These are phyloP conservation scores for Steatocranus sp. DNA, from an alignment of 2,797 vertebrate species.

Conservation along the genomic window DNA sequence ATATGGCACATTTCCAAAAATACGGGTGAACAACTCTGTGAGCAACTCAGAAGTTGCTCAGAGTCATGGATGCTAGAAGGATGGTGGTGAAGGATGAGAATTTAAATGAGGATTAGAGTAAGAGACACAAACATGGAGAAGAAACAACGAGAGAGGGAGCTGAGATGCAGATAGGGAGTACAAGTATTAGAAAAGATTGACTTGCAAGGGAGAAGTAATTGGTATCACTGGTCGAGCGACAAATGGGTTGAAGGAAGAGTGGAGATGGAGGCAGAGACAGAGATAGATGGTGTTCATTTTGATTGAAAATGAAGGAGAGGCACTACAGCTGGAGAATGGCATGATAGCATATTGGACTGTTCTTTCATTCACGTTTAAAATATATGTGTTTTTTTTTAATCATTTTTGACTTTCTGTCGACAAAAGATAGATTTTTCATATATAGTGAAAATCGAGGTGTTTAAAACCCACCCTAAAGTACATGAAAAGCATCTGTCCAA, in stretches of 20 bases:
- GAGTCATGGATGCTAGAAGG: background rate
- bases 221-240: constrained; percentile 1
- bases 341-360: background rate
- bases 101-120: constrained; percentile 1
- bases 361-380: background rate
- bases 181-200: background rate
- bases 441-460: background rate
- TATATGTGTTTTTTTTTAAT: fast-evolving
- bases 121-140: background rate
- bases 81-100: background rate
- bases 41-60: background rate
- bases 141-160: background rate
- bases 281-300: constrained; percentile 11
- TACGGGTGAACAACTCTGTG: constrained; percentile 11
- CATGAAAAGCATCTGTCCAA: background rate
- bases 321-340: background rate
- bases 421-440: background rate
- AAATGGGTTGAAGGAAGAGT: background rate
- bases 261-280: constrained; percentile 1
- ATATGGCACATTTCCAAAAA: constrained; percentile 47
- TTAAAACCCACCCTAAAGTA: background rate
- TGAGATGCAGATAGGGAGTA: background rate
- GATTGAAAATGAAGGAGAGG: background rate
- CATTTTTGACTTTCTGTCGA: background rate
- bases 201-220: constrained; percentile 7